Evolutionary conservation across 2,888 invertebrate genomes (phyloP).

Genomic region (Tetragonula carbonaria): DNA sequence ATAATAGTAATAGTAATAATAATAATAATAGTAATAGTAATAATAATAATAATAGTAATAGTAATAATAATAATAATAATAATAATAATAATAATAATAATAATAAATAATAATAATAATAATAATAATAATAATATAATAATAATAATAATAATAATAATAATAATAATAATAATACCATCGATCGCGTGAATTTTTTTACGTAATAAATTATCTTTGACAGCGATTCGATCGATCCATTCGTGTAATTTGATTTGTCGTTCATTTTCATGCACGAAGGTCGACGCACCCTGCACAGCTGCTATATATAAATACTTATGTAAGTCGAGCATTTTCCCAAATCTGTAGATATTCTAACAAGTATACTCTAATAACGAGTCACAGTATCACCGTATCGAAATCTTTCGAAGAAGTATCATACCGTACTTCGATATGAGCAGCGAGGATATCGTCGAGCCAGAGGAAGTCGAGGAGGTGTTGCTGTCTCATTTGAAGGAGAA

Average conservation of each 20-base stretch:
- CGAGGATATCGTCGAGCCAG: slow-evolving; percentile 49
- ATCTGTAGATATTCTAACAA: slow-evolving; percentile 14
- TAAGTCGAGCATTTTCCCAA: slow-evolving; percentile 14
- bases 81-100: neutral
- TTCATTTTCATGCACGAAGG: neutral
- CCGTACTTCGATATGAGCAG: slow-evolving; percentile 20
- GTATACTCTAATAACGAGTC: neutral
- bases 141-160: neutral
- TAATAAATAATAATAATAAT: neutral
- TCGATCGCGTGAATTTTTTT: no score
- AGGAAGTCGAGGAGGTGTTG: slow-evolving; percentile 66
- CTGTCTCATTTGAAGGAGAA: slow-evolving; percentile 68
- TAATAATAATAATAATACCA: neutral
- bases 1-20: neutral
- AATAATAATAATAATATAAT: neutral
- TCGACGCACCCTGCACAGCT: neutral
- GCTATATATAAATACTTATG: slow-evolving; percentile 1
- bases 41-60: neutral
- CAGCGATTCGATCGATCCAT: neutral
- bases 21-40: neutral
- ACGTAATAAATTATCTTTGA: neutral
- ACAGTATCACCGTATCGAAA: neutral
- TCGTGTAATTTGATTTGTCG: no score
- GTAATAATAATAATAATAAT: neutral
- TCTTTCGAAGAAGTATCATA: neutral